Percentiles rank a stretch among this genome's conserved stretches.
Conservation (phyloP, 1,140 invertebrate species). For the Meloidogyne chitwoodi region DNA sequence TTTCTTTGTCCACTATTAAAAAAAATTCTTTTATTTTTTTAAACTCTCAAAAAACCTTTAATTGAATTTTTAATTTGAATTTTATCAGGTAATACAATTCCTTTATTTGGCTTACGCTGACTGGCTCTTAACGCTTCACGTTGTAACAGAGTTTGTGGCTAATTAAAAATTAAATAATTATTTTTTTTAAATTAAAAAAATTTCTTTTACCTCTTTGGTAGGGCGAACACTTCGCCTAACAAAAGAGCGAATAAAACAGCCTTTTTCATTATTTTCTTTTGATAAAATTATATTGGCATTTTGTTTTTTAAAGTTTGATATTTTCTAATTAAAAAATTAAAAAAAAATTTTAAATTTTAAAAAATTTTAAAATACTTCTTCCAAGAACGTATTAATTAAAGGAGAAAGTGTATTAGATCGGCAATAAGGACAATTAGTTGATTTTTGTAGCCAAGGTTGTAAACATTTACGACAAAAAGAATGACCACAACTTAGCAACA, state of each 20-base stretch:
- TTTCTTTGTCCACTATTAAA: background rate
- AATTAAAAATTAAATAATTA: no score
- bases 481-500: slow-evolving; percentile 16
- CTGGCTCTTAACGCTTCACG: slow-evolving; percentile 11
- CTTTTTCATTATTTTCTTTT: background rate
- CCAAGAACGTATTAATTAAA: slow-evolving; percentile 5
- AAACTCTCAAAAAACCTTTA: background rate
- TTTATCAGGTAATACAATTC: background rate
- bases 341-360: background rate
- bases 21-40: background rate
- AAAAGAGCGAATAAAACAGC: slow-evolving; percentile 1
- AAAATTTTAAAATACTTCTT: background rate
- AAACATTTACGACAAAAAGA: slow-evolving; percentile 16
- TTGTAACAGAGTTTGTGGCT: background rate
- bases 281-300: background rate
- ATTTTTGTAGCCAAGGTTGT: slow-evolving; percentile 4
- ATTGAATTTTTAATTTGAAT: background rate
- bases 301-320: background rate
- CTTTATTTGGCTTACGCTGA: slow-evolving; percentile 6
- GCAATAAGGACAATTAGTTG: slow-evolving; percentile 16
- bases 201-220: background rate
- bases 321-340: background rate
- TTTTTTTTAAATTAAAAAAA: background rate
- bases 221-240: slow-evolving; percentile 2
- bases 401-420: slow-evolving; percentile 4